Conservation (phyloP, 2,113 vertebrate species). For the Stigmatopora nigra region DNA sequence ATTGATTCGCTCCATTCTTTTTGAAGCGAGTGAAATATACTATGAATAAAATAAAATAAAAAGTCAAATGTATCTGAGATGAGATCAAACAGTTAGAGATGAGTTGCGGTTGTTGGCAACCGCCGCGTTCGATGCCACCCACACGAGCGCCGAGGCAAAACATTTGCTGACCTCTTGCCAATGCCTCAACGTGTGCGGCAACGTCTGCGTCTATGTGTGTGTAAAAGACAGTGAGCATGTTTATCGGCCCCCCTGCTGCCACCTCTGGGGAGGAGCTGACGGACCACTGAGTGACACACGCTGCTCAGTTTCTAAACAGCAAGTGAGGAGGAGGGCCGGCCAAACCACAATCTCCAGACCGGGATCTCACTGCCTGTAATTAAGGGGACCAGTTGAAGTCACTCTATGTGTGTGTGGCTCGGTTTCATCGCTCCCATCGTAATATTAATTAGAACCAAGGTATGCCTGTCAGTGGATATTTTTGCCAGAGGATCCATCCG, state of each 20-base stretch:
- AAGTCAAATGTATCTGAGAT: slow-evolving; percentile 12
- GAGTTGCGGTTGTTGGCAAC: slow-evolving; percentile 37
- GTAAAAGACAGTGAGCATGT: slow-evolving; percentile 16
- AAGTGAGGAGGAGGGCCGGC: slow-evolving; percentile 55
- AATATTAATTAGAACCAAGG: slow-evolving; percentile 11
- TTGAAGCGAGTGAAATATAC: slow-evolving; percentile 4
- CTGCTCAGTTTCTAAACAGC: slow-evolving; percentile 66
- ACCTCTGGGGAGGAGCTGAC: slow-evolving; percentile 48
- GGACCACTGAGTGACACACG: slow-evolving; percentile 61
- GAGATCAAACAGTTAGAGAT: slow-evolving; percentile 24
- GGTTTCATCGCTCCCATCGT: slow-evolving; percentile 10
- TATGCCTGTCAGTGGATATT: slow-evolving; percentile 20
- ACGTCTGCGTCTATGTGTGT: slow-evolving; percentile 10
- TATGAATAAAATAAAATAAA: not conserved
- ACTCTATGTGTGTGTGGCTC: slow-evolving; percentile 23
- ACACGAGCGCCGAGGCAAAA: slow-evolving; percentile 37
- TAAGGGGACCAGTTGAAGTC: slow-evolving; percentile 56
- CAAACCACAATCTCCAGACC: slow-evolving; percentile 65
- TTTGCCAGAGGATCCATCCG: slow-evolving; percentile 22
- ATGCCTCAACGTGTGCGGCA: slow-evolving; percentile 36
- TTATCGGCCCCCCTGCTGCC: slow-evolving; percentile 56
- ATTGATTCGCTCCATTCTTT: slow-evolving; percentile 12
- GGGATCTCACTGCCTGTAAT: slow-evolving; percentile 62
- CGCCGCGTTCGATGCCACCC: slow-evolving; percentile 24
- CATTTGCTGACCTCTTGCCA: slow-evolving; percentile 41